phyloP scores from a whole-genome alignment of 2,113 vertebrate species.

The Ammospiza nelsoni region DNA sequence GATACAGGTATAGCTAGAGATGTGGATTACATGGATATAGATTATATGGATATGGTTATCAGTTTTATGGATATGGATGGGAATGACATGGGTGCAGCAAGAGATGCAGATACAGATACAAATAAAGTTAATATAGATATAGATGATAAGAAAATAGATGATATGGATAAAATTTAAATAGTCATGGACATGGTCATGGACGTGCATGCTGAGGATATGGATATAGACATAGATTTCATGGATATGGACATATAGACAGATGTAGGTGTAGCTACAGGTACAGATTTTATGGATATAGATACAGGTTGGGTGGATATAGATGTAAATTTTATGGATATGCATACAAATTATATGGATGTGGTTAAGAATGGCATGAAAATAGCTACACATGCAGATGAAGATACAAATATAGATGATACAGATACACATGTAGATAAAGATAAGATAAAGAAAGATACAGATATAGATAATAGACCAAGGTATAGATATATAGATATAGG shows the following conservation, averaged over 20 bases:
- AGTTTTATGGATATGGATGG: neutral
- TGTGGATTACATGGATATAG: neutral
- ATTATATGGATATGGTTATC: neutral
- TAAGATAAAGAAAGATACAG: neutral
- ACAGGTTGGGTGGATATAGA: neutral
- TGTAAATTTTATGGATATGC: neutral
- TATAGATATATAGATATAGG: neutral
- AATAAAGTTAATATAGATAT: neutral
- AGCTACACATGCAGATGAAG: neutral
- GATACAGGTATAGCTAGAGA: neutral
- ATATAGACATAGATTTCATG: neutral
- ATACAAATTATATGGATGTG: neutral
- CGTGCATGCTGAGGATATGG: neutral
- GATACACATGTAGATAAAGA: neutral
- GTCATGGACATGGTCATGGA: fast-evolving
- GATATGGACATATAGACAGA: neutral
- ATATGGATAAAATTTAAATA: neutral
- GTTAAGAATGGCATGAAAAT: neutral
- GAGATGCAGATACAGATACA: neutral
- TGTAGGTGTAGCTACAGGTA: neutral
- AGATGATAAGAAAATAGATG: neutral
- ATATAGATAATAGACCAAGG: neutral
- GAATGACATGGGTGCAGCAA: neutral
- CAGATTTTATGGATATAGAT: neutral
- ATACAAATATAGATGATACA: neutral